Evolutionary conservation across 2,888 invertebrate genomes (phyloP), one percentile per base, ranked within the genome.

Genomic region (Platycnemis pennipes): DNA sequence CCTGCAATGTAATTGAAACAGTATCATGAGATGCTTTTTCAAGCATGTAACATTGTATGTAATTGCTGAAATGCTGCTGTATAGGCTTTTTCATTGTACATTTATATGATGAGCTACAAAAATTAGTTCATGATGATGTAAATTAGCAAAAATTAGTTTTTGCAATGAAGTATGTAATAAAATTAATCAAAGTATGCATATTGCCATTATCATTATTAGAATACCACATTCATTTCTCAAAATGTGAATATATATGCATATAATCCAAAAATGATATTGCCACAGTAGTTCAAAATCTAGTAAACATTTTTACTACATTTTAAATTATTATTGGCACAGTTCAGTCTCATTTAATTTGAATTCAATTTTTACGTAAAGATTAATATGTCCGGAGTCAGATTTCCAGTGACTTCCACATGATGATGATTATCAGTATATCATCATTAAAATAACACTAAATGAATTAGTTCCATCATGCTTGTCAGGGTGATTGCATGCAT

Each of bases 41-140:
- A 63, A 56, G 91, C 91, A 45, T 91, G 63, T 91, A 56, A 87
- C 45, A 45, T n/a, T 45, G 46, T 37, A 45, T 87, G 45, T 53
- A 45, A 91, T 91, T 91, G 91, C 63, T 56, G 53, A 56, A 89
- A 89, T 88, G 53, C 53, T 53, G 53, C 56, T 89, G 53, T 91
- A 91, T 91, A 63, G 91, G 63, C 53, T 42, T 91, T 91, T 91
- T 63, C 63, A 91, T 63, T 45, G 63, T 42, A 91, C 42, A 91
- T 22, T 42, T 45, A 26, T 42, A 44, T 19, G 63, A 44, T 44
- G 22, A 63, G 44, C 63, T 69, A 63, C 91, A 42, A 26, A n/a
- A 87, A 87, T 44, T 46, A 87, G 44, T 63, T 63, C 69, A 44
- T 44, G 42, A 91, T n/a, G 69, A 11, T 91, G 91, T 91, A 91